Conservation (phyloP, 2,888 invertebrate genomes). For the Teleiodes luculella region DNA sequence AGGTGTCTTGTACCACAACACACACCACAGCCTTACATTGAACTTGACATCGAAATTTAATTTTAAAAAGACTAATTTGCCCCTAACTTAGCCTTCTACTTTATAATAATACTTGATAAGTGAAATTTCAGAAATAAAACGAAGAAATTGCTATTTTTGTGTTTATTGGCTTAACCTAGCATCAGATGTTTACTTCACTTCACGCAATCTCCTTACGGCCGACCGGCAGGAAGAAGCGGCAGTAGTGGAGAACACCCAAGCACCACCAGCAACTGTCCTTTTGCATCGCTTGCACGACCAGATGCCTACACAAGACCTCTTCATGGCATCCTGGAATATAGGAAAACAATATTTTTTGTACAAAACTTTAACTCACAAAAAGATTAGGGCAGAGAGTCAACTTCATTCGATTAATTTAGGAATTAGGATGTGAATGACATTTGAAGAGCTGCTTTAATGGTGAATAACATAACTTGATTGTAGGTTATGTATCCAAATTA, state of each 20-base stretch:
- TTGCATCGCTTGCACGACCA: conserved; percentile 99
- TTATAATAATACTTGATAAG: conserved; percentile 2
- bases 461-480: not conserved
- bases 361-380: too few species aligned
- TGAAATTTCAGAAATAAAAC: conserved; percentile 35
- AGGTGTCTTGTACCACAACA: too few species aligned
- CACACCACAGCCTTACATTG: too few species aligned
- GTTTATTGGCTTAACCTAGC: conserved; percentile 67
- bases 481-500: not conserved
- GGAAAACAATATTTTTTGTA: too few species aligned
- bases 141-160: conserved; percentile 35
- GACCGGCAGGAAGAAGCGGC: conserved; percentile 98
- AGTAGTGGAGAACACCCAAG: conserved; percentile 99
- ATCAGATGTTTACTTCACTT: conserved; percentile 79
- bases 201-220: conserved; percentile 97
- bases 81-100: not conserved
- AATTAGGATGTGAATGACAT: too few species aligned
- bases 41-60: too few species aligned
- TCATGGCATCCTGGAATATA: conserved; percentile 95
- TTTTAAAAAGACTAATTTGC: too few species aligned
- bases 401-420: too few species aligned
- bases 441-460: too few species aligned
- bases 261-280: conserved; percentile 98
- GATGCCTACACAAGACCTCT: conserved; percentile 97
- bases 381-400: too few species aligned